Conservation (phyloP, 2,888 invertebrate genomes). For the Caenorhabditis imperialis region DNA sequence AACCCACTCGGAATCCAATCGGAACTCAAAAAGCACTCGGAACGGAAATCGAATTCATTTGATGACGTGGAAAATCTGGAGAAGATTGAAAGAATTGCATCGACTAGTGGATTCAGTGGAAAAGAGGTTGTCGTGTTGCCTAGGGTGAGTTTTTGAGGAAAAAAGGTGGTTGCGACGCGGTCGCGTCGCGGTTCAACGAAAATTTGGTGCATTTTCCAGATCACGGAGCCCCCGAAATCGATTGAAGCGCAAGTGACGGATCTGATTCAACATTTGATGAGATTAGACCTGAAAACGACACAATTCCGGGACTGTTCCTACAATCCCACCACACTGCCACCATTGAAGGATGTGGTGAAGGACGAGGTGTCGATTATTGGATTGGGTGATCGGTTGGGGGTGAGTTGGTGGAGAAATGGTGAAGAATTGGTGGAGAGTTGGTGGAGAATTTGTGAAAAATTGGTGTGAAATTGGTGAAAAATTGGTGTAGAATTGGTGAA, state of each 20-base stretch:
- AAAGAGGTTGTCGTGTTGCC: conserved; percentile 34
- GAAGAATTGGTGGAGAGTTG: too few species aligned
- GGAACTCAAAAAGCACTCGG: conserved; percentile 23
- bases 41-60: too few species aligned
- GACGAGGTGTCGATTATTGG: conserved; percentile 36
- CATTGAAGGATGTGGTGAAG: conserved; percentile 23
- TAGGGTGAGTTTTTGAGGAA: conserved; percentile 13
- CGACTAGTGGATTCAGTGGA: too few species aligned
- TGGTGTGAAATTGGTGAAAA: too few species aligned
- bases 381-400: conserved; percentile 21
- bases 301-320: conserved; percentile 32
- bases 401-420: too few species aligned
- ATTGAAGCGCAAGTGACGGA: conserved; percentile 33
- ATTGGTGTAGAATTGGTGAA: too few species aligned
- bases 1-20: conserved; percentile 44
- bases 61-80: background rate
- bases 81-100: too few species aligned
- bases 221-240: conserved; percentile 29
- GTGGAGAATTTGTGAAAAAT: too few species aligned
- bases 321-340: conserved; percentile 28
- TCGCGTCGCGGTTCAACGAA: too few species aligned
- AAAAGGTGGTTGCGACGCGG: too few species aligned
- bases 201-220: too few species aligned
- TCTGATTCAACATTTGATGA: conserved; percentile 17
- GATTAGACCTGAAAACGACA: conserved; percentile 16